Evolutionary conservation across 2,888 invertebrate species (phyloP).

Genomic region (Cephus nigrinus): DNA sequence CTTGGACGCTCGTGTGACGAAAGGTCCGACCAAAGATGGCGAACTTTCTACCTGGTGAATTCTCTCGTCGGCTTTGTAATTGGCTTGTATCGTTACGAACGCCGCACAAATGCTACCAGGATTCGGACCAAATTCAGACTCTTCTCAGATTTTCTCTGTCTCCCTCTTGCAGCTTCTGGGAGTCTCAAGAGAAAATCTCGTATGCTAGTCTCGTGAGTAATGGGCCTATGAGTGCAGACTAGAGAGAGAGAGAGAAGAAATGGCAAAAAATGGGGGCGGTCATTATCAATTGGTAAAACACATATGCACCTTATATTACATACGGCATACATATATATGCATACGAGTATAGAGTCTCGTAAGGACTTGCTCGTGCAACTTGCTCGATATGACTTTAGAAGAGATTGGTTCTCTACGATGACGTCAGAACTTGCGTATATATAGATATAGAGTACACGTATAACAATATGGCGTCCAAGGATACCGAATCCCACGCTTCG

Average conservation of each 20-base stretch:
- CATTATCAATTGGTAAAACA: not conserved
- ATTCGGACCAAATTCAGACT: not conserved
- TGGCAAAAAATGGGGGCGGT: not conserved
- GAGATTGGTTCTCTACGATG: not conserved
- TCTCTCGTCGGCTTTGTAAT: not conserved
- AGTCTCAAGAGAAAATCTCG: not conserved
- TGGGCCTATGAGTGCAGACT: not conserved
- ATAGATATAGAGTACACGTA: not conserved
- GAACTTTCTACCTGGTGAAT: not conserved
- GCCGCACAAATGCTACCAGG: not conserved
- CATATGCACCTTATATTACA: not conserved
- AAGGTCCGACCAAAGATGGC: not conserved
- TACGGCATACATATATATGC: not conserved
- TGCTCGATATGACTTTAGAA: not conserved
- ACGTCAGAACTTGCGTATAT: not conserved
- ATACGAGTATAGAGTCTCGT: not conserved
- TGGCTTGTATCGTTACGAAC: not conserved
- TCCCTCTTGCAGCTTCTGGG: conserved; percentile 2
- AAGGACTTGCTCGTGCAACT: not conserved
- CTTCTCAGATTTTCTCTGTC: not conserved
- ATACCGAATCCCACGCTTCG: not conserved
- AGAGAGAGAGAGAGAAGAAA: not conserved
- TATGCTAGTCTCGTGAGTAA: not conserved
- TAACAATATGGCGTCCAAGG: not conserved
- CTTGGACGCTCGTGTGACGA: not conserved